Conservation (phyloP, 2,113 vertebrate species). For the Serinus canaria region DNA sequence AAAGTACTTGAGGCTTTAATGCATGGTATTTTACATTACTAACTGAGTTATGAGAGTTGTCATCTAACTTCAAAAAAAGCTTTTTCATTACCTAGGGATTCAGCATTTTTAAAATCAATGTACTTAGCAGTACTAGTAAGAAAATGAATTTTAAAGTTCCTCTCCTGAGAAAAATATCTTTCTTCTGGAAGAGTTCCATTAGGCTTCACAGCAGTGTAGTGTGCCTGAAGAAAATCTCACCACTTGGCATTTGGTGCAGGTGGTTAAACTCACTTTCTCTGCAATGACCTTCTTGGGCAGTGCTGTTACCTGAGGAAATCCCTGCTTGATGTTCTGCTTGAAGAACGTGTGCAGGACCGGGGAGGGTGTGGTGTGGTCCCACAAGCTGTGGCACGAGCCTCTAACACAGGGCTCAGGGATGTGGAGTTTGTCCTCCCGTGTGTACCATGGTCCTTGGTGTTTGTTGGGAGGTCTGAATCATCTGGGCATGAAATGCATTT, state of each 20-base stretch:
- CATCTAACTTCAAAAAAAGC: background rate
- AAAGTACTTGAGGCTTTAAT: background rate
- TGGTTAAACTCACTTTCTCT: background rate
- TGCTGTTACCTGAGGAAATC: background rate
- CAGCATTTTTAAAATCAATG: background rate
- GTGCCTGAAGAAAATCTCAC: background rate
- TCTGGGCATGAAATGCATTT: background rate
- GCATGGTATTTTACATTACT: background rate
- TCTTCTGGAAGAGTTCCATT: background rate
- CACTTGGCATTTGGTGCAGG: background rate
- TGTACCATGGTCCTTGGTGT: background rate
- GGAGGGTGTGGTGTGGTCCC: background rate
- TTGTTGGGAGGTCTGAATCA: background rate
- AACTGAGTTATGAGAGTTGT: background rate
- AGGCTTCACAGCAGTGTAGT: background rate
- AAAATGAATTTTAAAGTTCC: background rate
- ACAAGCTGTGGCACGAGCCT: background rate
- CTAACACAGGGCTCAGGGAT: fast-evolving
- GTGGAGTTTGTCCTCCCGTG: background rate
- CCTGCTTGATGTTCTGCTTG: background rate
- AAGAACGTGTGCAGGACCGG: background rate
- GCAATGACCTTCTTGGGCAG: background rate
- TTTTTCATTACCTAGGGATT: background rate
- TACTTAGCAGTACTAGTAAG: background rate
- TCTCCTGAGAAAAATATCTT: background rate